phyloP scores from a whole-genome alignment of 2,888 invertebrate species.

The Aspidapion aeneum region DNA sequence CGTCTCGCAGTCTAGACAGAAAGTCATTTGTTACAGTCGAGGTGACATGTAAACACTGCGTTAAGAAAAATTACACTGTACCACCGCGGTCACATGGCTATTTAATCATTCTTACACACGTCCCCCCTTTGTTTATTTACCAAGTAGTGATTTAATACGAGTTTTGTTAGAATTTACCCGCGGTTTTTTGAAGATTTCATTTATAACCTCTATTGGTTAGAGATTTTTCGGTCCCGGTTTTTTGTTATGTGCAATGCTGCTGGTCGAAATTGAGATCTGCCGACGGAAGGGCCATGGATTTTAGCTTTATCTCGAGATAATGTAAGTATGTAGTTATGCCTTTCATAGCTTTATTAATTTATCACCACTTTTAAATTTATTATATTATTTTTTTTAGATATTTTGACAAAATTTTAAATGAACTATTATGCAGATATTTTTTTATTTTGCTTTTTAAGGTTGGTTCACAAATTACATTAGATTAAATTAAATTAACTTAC shows the following conservation, averaged over 20 bases:
- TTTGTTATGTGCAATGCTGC: conserved; percentile 25
- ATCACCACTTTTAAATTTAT: too few species aligned
- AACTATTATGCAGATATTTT: too few species aligned
- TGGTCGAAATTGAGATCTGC: not conserved
- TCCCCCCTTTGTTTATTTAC: conserved; percentile 19
- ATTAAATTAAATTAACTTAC: too few species aligned
- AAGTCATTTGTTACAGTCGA: conserved; percentile 50
- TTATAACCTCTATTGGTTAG: conserved; percentile 26
- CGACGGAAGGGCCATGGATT: conserved; percentile 24
- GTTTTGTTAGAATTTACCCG: conserved; percentile 9
- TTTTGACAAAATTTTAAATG: too few species aligned
- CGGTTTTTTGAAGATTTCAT: not conserved
- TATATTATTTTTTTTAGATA: too few species aligned
- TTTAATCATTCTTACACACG: conserved; percentile 29
- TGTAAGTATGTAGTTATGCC: conserved; percentile 43
- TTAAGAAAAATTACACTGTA: conserved; percentile 34
- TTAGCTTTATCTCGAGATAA: conserved; percentile 36
- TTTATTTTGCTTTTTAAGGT: too few species aligned
- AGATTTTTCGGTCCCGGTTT: conserved; percentile 29
- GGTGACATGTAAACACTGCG: conserved; percentile 53
- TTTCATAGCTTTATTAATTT: conserved; percentile 34
- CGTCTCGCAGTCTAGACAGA: conserved; percentile 51
- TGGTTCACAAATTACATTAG: too few species aligned
- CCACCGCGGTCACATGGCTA: conserved; percentile 41
- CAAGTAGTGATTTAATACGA: conserved; percentile 8